phyloP scores from a whole-genome alignment of 2,888 invertebrate species.

The Ephialtes manifestator region DNA sequence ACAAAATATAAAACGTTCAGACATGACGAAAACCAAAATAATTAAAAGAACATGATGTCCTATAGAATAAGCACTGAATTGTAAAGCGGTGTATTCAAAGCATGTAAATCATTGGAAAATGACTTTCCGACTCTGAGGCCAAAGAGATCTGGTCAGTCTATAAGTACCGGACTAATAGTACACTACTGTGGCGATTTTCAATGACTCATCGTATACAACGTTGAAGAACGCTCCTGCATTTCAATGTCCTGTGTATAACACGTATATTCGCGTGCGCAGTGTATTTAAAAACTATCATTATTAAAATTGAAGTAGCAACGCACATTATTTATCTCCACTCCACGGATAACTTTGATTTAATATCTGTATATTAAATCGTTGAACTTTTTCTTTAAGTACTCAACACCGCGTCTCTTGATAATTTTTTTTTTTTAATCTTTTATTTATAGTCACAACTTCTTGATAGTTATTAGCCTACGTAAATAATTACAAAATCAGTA shows the following conservation, averaged over 20 bases:
- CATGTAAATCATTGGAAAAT: slow-evolving; percentile 18
- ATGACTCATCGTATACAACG: slow-evolving; percentile 49
- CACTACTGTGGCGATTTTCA: slow-evolving; percentile 18
- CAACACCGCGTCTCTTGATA: no score
- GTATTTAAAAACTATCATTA: slow-evolving; percentile 37
- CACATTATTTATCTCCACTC: slow-evolving; percentile 10
- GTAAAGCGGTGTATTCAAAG: background rate
- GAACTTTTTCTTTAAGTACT: no score
- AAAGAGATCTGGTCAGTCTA: background rate
- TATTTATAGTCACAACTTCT: no score
- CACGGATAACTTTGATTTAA: background rate
- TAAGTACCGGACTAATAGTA: slow-evolving; percentile 29
- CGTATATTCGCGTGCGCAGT: background rate
- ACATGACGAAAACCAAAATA: background rate
- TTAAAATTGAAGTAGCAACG: slow-evolving; percentile 4
- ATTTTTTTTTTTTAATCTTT: no score
- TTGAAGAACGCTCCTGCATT: background rate
- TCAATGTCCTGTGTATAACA: background rate
- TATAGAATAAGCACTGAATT: background rate
- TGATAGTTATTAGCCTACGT: no score
- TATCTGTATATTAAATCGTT: background rate
- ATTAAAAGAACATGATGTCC: background rate
- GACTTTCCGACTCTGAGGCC: slow-evolving; percentile 5
- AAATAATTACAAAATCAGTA: no score
- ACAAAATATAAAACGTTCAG: background rate